Base-by-base conservation (phyloP, 2,113 vertebrate genomes). In the Chionis minor region DNA sequence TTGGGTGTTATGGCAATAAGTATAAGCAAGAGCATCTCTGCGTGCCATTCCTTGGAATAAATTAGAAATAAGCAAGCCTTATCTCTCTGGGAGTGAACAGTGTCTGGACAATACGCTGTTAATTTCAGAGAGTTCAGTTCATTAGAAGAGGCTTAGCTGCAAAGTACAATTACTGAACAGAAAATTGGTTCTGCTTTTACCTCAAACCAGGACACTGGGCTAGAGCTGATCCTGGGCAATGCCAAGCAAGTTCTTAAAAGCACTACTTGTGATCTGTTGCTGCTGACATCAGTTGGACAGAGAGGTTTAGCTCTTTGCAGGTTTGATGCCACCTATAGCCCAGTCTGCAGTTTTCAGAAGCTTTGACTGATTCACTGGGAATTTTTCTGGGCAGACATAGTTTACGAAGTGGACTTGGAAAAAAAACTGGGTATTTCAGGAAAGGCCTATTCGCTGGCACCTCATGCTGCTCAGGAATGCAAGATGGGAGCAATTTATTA, bases 381-480 rank as follows among this genome's bases (percentile, higher is more conserved):
- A 21, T 83, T 75, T 81, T 63, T 71, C 24, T 38, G n/a, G 65
- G 51, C 17, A 47, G 38, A 28, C 51, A 12, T 59, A 67, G 24
- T 55, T 92, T 73, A 58, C 9, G 8, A 42, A 83, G 42, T 3
- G 12, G 35, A 90, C 51, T 11, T 28, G 33, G 27, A 30, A 61
- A 81, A 70, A 70, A 65, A 42, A 12, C 0, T 10, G 7, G 58
- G 52, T 26, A 44, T 82, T 90, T 88, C 54, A 47, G 58, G 45
- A 82, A 91, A 14, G 52, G 8, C 17, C 21, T 63, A 6, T 84
- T 84, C 3, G 1, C 21, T 6, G 0, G 0, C 6, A 88, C 11
- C 4, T 14, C 22, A 33, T 22, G 44, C 3, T 33, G 38, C 1
- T 2, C 28, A 73, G 40, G 23, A 86, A 62, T 58, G n/a, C 13